phyloP scores from a whole-genome alignment of 2,797 vertebrate genomes.

The Molossus alvarezi region DNA sequence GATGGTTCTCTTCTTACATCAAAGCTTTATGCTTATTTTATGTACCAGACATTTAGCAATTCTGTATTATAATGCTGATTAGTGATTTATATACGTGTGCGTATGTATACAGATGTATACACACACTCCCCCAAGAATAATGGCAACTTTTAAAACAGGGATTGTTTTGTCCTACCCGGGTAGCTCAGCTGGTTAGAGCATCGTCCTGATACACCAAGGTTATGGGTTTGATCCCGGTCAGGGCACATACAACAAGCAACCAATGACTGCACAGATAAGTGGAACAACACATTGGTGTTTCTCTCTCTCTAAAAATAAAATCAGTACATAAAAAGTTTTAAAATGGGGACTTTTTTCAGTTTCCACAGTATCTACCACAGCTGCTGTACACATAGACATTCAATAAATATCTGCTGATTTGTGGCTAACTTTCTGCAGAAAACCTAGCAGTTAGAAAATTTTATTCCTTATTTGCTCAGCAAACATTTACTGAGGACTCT shows the following conservation, averaged over 20 bases:
- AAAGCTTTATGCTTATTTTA: neutral
- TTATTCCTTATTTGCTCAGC: slow-evolving; percentile 49
- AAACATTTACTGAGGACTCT: slow-evolving; percentile 56
- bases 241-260: neutral
- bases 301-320: neutral
- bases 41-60: neutral
- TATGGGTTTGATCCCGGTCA: neutral
- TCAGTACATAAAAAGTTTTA: neutral
- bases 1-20: neutral
- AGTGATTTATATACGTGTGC: neutral
- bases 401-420: slow-evolving; percentile 54
- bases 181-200: neutral
- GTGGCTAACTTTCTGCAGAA: slow-evolving; percentile 29
- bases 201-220: neutral
- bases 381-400: neutral
- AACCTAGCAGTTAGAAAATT: slow-evolving; percentile 18
- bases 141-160: neutral
- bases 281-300: neutral
- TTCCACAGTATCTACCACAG: neutral
- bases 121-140: neutral
- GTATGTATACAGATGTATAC: neutral
- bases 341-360: slow-evolving; percentile 12
- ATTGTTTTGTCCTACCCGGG: neutral
- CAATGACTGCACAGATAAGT: neutral
- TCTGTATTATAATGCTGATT: neutral